These are phyloP conservation scores for Stenchaetothrips biformis DNA, from an alignment of 2,888 invertebrate species.

Conservation along the genomic window DNA sequence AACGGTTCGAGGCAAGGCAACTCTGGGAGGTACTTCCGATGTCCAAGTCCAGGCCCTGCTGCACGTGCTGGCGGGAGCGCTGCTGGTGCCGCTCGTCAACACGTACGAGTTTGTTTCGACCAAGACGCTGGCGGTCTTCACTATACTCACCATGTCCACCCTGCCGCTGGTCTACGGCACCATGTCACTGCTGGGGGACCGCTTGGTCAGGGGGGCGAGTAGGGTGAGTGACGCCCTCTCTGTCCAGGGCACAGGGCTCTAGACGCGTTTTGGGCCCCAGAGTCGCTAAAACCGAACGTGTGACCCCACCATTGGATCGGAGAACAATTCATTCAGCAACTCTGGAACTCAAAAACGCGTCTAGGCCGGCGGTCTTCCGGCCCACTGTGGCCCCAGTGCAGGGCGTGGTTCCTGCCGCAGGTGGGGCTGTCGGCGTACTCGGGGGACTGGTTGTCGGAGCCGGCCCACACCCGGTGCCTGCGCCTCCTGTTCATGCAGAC, in stretches of 20 bases:
- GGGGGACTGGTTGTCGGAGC: neutral
- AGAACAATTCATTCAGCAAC: too few species aligned
- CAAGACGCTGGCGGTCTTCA: neutral
- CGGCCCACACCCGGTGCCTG: neutral
- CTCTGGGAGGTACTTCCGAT: neutral
- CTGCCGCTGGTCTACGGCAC: slow-evolving; percentile 7
- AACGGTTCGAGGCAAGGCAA: neutral
- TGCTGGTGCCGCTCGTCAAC: slow-evolving; percentile 4
- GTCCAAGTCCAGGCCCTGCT: neutral
- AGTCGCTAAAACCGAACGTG: too few species aligned
- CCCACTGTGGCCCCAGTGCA: too few species aligned
- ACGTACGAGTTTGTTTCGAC: neutral
- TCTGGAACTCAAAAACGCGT: too few species aligned
- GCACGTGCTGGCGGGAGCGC: neutral
- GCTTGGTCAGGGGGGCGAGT: neutral
- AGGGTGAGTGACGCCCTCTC: too few species aligned
- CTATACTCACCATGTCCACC: neutral
- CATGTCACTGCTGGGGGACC: slow-evolving; percentile 2
- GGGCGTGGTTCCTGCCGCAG: too few species aligned
- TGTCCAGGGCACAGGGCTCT: too few species aligned
- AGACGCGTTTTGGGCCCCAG: too few species aligned
- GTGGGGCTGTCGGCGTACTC: neutral
- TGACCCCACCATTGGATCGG: too few species aligned
- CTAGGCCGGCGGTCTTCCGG: too few species aligned
- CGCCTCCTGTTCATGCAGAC: neutral